phyloP scores from a whole-genome alignment of 2,113 vertebrate genomes.

The Salvelinus fontinalis region DNA sequence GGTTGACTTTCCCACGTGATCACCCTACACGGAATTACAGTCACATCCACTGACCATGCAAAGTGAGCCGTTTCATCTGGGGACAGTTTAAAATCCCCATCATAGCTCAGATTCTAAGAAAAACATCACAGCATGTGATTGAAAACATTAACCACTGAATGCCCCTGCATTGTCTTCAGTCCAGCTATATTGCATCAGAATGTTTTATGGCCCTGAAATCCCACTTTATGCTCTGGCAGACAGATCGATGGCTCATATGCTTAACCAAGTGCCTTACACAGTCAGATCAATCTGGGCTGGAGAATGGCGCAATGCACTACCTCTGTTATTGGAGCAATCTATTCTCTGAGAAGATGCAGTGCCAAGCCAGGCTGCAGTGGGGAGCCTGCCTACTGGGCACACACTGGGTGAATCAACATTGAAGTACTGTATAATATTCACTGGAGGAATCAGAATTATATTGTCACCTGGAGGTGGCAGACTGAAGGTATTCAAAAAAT shows the following conservation, averaged over 20 bases:
- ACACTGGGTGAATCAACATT: no score
- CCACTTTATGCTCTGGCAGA: constrained; percentile 2
- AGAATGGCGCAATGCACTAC: constrained; percentile 3
- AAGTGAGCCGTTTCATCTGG: constrained; percentile 1
- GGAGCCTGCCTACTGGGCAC: not conserved
- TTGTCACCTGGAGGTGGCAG: not conserved
- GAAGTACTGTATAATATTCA: no score
- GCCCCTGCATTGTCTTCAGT: not conserved
- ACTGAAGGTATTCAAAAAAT: no score
- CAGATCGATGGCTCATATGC: constrained; percentile 5
- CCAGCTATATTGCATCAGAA: not conserved
- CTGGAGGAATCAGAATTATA: no score
- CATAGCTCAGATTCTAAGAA: not conserved
- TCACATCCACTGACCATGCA: constrained; percentile 1
- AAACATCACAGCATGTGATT: not conserved
- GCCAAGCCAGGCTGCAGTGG: not conserved
- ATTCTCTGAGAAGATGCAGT: not conserved
- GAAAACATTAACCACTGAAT: not conserved
- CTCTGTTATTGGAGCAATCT: constrained; percentile 4
- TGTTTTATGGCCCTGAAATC: not conserved
- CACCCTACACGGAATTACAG: constrained; percentile 1
- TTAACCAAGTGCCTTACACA: constrained; percentile 10
- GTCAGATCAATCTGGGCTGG: constrained; percentile 14
- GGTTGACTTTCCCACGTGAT: no score
- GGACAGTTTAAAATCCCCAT: constrained; percentile 1